phyloP scores from a whole-genome alignment of 2,888 invertebrate genomes.

The Scrobipalpa costella region DNA sequence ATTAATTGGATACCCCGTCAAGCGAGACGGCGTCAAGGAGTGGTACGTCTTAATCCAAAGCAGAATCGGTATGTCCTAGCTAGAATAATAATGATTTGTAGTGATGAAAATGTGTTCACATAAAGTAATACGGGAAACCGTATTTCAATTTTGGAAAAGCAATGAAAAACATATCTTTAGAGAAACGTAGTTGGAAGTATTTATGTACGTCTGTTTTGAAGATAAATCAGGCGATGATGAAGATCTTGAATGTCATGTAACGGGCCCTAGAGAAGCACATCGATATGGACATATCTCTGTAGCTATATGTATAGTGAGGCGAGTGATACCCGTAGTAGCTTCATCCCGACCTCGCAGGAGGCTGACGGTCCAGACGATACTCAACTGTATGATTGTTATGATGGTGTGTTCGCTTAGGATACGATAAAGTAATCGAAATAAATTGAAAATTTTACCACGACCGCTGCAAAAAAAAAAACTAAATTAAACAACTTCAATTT shows the following conservation, averaged over 20 bases:
- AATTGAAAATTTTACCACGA: slow-evolving; percentile 3
- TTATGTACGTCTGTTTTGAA: background rate
- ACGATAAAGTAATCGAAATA: slow-evolving; percentile 31
- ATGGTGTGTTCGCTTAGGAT: slow-evolving; percentile 34
- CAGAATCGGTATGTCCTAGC: background rate
- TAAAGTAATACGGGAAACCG: background rate
- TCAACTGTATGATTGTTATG: slow-evolving; percentile 35
- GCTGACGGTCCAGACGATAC: slow-evolving; percentile 29
- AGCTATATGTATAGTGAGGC: slow-evolving; percentile 47
- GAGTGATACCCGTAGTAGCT: slow-evolving; percentile 53
- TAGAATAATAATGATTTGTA: background rate
- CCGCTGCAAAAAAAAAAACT: background rate
- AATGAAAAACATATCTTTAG: slow-evolving; percentile 4
- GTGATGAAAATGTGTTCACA: background rate
- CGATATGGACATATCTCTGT: slow-evolving; percentile 51
- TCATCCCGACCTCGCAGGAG: slow-evolving; percentile 40
- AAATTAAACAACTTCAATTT: background rate
- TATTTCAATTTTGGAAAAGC: background rate
- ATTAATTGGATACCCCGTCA: too few relatives aligned
- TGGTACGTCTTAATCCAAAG: too few relatives aligned
- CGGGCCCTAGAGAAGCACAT: slow-evolving; percentile 12
- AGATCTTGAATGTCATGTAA: background rate
- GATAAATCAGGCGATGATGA: background rate
- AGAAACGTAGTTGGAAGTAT: background rate
- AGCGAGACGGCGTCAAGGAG: too few relatives aligned